Conservation (phyloP, 1,140 invertebrate genomes). For the Potamilus streckersoni region DNA sequence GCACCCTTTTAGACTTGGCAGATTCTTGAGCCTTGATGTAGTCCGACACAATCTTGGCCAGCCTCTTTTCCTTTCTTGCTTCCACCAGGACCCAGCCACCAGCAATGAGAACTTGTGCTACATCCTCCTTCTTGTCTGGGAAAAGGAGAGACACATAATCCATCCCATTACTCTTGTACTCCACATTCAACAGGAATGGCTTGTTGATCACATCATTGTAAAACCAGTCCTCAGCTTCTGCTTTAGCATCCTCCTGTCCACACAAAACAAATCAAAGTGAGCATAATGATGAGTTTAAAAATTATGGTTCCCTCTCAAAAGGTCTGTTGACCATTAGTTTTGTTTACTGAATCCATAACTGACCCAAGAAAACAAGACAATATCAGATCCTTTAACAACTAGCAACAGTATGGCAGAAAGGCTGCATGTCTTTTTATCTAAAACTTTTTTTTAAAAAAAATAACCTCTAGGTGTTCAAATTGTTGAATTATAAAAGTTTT, state of each 20-base stretch:
- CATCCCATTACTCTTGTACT: constrained; percentile 73
- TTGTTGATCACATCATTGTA: constrained; percentile 62
- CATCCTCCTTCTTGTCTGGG: constrained; percentile 78
- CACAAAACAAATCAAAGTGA: background rate
- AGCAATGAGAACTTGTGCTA: constrained; percentile 85
- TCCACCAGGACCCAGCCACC: constrained; percentile 90
- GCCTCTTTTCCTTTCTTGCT: constrained; percentile 81
- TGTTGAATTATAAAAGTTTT: too few species aligned
- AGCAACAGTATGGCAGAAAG: background rate
- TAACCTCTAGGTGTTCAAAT: too few species aligned
- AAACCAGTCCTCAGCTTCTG: constrained; percentile 77
- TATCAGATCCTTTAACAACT: background rate
- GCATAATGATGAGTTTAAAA: too few species aligned
- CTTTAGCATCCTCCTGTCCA: constrained; percentile 79
- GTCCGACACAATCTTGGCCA: constrained; percentile 84
- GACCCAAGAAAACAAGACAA: background rate
- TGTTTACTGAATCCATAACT: too few species aligned
- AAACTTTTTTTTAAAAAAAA: too few species aligned
- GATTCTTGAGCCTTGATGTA: constrained; percentile 87
- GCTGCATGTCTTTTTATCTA: background rate
- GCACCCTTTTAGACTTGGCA: constrained; percentile 81
- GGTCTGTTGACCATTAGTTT: too few species aligned
- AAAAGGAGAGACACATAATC: constrained; percentile 79
- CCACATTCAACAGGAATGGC: constrained; percentile 70
- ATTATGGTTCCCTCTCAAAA: too few species aligned